phyloP scores from a whole-genome alignment of 2,888 invertebrate genomes.

The Nemapogon koenigi region DNA sequence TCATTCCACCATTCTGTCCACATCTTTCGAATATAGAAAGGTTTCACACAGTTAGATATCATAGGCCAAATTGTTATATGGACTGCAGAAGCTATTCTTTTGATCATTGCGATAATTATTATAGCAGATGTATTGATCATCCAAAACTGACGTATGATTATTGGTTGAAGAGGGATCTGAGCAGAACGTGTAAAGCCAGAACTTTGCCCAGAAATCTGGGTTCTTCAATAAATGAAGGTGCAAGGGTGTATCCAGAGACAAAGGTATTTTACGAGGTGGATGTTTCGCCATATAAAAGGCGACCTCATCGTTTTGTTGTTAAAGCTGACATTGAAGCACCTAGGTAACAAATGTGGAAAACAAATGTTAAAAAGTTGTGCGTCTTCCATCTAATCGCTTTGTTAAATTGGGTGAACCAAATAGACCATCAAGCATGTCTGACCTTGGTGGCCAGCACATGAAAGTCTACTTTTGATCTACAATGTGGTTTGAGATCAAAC shows the following conservation, averaged over 20 bases:
- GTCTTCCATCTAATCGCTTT: no score
- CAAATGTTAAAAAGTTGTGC: no score
- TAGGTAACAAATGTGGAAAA: conserved; percentile 49
- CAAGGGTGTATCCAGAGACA: conserved; percentile 33
- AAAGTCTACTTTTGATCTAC: no score
- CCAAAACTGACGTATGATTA: conserved; percentile 46
- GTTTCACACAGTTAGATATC: no score
- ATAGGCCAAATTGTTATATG: no score
- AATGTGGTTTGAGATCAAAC: no score
- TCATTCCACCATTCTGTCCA: conserved; percentile 25
- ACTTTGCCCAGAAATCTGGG: conserved; percentile 49
- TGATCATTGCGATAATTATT: conserved; percentile 42
- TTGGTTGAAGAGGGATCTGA: conserved; percentile 47
- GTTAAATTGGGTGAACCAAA: no score
- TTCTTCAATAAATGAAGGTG: conserved; percentile 26
- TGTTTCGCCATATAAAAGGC: conserved; percentile 25
- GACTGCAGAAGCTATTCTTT: conserved; percentile 42
- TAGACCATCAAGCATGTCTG: no score
- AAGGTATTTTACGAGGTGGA: conserved; percentile 42
- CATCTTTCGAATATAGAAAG: no score
- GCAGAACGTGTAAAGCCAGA: conserved; percentile 28
- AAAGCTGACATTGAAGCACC: conserved; percentile 44
- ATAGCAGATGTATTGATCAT: conserved; percentile 47
- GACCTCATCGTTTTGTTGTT: conserved; percentile 32
- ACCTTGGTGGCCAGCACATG: no score